phyloP scores from a whole-genome alignment of 2,888 invertebrate species.

The Lapara coniferarum region DNA sequence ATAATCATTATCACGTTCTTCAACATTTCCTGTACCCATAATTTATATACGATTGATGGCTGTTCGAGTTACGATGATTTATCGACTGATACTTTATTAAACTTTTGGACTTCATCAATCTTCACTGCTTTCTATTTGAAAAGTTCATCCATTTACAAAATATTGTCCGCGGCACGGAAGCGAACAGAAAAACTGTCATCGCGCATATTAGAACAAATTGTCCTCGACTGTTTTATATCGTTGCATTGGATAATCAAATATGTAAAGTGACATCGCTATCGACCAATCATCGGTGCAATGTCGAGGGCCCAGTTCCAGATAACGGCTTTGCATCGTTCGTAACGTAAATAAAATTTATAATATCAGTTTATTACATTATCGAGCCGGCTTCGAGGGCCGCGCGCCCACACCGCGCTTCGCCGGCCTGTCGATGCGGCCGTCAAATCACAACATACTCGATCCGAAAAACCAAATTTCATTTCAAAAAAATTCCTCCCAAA shows the following conservation, averaged over 20 bases:
- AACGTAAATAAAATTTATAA: constrained; percentile 66
- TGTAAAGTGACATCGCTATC: constrained; percentile 49
- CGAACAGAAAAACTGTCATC: constrained; percentile 11
- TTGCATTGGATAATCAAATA: constrained; percentile 31
- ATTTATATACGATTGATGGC: constrained; percentile 49
- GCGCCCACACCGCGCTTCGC: constrained; percentile 53
- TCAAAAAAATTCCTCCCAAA: constrained; percentile 54
- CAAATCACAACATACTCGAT: constrained; percentile 57
- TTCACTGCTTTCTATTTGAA: constrained; percentile 47
- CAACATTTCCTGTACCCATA: constrained; percentile 33
- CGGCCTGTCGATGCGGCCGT: constrained; percentile 43
- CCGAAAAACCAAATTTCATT: too few species aligned
- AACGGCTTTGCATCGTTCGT: constrained; percentile 57
- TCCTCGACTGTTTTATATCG: constrained; percentile 17
- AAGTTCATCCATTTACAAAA: constrained; percentile 36
- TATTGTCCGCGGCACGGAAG: constrained; percentile 33
- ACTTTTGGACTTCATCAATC: constrained; percentile 55
- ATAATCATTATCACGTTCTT: constrained; percentile 44
- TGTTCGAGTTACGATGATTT: constrained; percentile 53
- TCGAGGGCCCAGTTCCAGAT: constrained; percentile 61
- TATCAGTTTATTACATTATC: constrained; percentile 64
- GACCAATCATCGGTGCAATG: constrained; percentile 55
- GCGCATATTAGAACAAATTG: constrained; percentile 1
- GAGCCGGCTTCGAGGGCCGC: constrained; percentile 50
- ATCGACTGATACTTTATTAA: constrained; percentile 56